A percentile compares a stretch with the other conserved stretches of the same genome.
These are phyloP conservation scores for Falco concolor DNA, from an alignment of 2,797 vertebrate genomes.

Conservation along the genomic window DNA sequence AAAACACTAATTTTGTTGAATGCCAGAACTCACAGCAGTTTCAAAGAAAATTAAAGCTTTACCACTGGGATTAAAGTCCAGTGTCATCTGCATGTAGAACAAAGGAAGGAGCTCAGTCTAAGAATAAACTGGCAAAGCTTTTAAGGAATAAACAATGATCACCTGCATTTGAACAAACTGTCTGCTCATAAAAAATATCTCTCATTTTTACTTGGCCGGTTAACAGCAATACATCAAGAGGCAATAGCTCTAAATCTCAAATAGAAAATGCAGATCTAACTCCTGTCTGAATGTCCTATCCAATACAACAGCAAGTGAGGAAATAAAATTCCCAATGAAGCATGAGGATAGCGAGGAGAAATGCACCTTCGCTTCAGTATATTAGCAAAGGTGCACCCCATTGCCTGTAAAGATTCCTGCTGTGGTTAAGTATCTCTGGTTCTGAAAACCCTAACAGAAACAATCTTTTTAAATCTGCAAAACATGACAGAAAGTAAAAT, in stretches of 20 bases:
- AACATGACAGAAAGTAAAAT: conserved; percentile 24
- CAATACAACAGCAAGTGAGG: background rate
- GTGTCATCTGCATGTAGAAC: background rate
- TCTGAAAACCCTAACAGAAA: background rate
- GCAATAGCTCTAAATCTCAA: background rate
- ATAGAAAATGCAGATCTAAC: conserved; percentile 1
- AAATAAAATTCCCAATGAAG: background rate
- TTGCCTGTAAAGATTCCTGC: background rate
- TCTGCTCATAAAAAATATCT: background rate
- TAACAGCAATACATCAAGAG: background rate
- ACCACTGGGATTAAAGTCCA: background rate
- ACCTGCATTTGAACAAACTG: background rate
- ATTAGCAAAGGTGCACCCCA: background rate
- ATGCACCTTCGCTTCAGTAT: background rate
- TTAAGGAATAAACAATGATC: background rate
- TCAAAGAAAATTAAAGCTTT: background rate
- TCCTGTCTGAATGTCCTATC: background rate
- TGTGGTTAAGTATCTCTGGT: background rate
- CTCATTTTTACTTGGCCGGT: background rate
- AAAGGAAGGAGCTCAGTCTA: background rate
- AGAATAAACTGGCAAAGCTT: background rate
- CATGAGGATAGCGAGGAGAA: background rate
- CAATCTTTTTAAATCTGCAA: background rate
- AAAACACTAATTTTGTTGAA: background rate
- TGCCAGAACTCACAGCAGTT: background rate